Evolutionary conservation across 2,113 vertebrate species (phyloP).

Genomic region (Sceloporus undulatus): DNA sequence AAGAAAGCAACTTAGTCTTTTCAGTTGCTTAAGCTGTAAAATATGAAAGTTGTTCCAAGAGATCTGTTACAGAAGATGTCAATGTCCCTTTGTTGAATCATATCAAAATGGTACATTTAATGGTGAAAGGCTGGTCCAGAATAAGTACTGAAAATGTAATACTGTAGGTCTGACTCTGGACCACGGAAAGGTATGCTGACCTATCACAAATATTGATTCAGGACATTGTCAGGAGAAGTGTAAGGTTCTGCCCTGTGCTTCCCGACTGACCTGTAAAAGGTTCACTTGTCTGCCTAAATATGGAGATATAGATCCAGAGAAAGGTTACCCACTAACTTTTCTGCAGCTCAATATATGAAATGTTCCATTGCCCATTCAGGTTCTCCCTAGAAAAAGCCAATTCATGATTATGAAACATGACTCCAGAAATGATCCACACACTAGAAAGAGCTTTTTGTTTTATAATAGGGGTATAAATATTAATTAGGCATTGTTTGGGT

Average conservation of each 20-base stretch:
- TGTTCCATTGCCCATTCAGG: background rate
- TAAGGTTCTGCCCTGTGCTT: background rate
- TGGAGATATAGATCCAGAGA: background rate
- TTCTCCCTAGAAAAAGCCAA: background rate
- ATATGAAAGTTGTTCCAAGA: no score
- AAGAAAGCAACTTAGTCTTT: no score
- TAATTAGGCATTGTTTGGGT: slow-evolving; percentile 22
- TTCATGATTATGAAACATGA: background rate
- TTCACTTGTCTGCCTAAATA: background rate
- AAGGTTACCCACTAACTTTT: background rate
- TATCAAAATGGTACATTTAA: no score
- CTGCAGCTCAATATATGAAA: background rate
- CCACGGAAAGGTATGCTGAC: background rate
- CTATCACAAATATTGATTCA: background rate
- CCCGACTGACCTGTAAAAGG: background rate
- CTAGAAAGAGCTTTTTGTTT: background rate
- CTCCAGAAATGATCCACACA: background rate
- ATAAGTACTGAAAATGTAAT: no score
- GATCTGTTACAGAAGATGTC: no score
- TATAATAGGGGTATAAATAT: slow-evolving; percentile 2
- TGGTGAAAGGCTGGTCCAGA: no score
- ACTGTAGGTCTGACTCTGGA: background rate
- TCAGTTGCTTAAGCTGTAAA: no score
- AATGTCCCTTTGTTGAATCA: no score
- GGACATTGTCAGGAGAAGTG: background rate